Base-by-base conservation (phyloP, 2,888 invertebrate species). In the Xestobium rufovillosum region DNA sequence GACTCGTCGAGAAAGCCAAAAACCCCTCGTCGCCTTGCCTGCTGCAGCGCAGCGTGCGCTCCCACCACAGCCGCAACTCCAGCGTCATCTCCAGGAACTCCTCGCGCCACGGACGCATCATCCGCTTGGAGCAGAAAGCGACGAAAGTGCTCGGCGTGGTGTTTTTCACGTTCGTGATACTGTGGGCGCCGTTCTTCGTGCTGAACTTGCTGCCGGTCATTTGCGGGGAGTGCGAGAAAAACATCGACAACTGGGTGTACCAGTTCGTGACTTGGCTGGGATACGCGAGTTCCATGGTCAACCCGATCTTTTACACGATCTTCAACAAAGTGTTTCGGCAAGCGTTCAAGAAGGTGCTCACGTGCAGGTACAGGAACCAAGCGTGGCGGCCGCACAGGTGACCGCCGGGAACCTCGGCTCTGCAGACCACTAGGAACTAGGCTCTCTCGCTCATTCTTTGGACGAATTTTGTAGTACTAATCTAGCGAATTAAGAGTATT, bases 161-260 rank as follows among this genome's bases (percentile, higher is more conserved):
- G 2, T 94, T 94, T 68, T 90, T 90, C 65, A 90, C 90, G 0
- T 94, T 94, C 61, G 91, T 92, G 15, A 80, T 92, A 29, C 75
- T 92, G 23, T 94, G 94, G 92, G 86, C 91, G n/a, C 94, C 94
- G 8, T 94, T 94, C 67, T 94, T 94, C 64, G 83, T 89, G 4
- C 71, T 90, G 8, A 94, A 94, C 59, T 73, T 94, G 58, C 69
- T 91, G 45, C 84, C 88, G 9, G 85, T 84, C 0, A 73, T 91
- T 4, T 92, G 91, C 55, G 75, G 77, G 4, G 76, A 82, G 46
- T 91, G 90, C 56, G 86, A 86, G 55, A 73, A 76, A 25, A 71
- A 78, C 38, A 78, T 86, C 33, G 75, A 84, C 34, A 76, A 73
- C 45, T 83, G 86, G 73, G 82, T 90, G 28, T 82, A 87, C 55